Evolutionary conservation across 2,888 invertebrate species (phyloP), one percentile per base, ranked within the genome.

Genomic region (Eupithecia centaureata): DNA sequence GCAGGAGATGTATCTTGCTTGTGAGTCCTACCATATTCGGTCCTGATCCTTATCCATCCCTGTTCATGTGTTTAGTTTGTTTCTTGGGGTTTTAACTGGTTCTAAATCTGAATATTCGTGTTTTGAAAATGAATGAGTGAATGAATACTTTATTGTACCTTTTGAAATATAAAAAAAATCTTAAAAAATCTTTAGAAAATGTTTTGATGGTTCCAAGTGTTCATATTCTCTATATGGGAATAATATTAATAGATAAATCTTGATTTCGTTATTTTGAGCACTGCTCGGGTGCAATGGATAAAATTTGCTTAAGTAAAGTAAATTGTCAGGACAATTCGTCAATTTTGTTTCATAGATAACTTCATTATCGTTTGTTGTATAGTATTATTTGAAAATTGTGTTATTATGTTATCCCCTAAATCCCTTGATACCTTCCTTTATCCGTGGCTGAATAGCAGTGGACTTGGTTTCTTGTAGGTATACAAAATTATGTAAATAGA

Each of bases 391-490:
- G 27, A 25, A 60, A 28, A 28, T 42, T 18, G 1, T 27, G 1
- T 70, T 68, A 28, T 27, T 22, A 33, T 52, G 25, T 33, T 15
- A 8, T 52, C 47, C 47, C n/a, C 15, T 30, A 61, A 4, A 70
- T 68, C 67, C 73, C 62, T 66, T 70, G 78, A 71, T 64, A 75
- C 79, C 56, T 10, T 72, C 71, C 75, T 67, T 68, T 60, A 79
- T 71, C 86, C 81, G 81, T 87, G 91, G 91, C 92, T 90, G 90
- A 86, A 90, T 92, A 92, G 92, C 93, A 89, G 91, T 92, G 92
- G 92, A 89, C 86, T 92, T 92, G 91, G 91, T 92, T 91, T 92
- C 91, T 89, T 86, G 85, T 91, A 91, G 88, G 90, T 91, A 87
- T 87, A 82, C 77, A 82, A 80, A 82, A 28, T 18, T 80, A 80